These are phyloP conservation scores for Mylabris phalerata DNA, from an alignment of 1,140 invertebrate species.

Conservation along the genomic window DNA sequence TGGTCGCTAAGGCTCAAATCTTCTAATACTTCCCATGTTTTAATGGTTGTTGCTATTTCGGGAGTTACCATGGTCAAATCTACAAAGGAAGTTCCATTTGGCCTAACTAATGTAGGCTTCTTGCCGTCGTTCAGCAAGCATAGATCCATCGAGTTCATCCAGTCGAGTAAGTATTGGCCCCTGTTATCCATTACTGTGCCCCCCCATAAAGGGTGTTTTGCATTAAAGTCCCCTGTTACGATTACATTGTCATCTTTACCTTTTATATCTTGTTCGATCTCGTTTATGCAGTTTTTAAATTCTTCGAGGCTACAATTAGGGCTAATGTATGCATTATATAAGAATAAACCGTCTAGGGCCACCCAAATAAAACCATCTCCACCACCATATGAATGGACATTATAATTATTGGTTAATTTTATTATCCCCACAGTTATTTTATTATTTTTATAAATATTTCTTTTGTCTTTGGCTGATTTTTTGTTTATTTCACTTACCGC, in stretches of 20 bases:
- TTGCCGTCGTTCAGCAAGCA: neutral
- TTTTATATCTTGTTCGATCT: neutral
- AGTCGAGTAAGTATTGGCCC: neutral
- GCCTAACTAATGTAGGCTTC: neutral
- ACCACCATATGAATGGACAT: too few species aligned
- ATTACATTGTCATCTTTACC: neutral
- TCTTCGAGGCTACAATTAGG: too few species aligned
- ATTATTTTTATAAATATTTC: too few species aligned
- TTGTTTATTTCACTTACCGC: too few species aligned
- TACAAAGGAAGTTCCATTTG: neutral
- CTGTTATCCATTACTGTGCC: neutral
- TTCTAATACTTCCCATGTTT: neutral
- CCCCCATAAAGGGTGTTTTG: neutral
- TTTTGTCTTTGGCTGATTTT: too few species aligned
- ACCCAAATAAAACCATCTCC: too few species aligned
- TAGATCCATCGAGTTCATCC: neutral
- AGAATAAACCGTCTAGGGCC: too few species aligned
- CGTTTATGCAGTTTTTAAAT: too few species aligned
- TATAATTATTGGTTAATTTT: too few species aligned
- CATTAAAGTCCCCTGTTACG: neutral
- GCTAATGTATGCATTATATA: too few species aligned
- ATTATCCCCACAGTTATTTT: too few species aligned
- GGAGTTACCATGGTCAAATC: neutral
- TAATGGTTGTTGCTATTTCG: neutral
- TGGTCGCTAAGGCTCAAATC: neutral